phyloP scores from a whole-genome alignment of 2,113 vertebrate species.

The Eurypyga helias region DNA sequence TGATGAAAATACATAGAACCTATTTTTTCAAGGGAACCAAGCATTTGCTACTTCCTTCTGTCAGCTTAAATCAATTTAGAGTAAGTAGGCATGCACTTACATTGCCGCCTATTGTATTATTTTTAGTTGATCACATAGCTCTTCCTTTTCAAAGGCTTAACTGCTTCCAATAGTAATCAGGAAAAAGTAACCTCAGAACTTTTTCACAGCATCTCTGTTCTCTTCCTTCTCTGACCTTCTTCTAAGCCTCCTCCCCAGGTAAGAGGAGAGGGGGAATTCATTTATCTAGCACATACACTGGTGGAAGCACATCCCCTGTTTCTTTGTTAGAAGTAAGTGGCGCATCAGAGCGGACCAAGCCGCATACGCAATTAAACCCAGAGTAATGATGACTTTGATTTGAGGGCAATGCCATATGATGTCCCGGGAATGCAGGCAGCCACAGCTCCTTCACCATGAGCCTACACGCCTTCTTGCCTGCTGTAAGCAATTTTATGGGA shows the following conservation, averaged over 20 bases:
- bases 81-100: background rate
- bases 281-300: background rate
- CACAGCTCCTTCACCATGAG: fast-evolving
- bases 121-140: background rate
- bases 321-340: background rate
- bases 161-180: background rate
- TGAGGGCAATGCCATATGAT: background rate
- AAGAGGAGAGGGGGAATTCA: background rate
- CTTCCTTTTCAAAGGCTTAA: background rate
- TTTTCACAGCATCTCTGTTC: background rate
- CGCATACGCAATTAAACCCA: background rate
- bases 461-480: fast-evolving
- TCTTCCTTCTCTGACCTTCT: background rate
- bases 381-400: background rate
- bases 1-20: background rate
- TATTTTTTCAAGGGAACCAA: background rate
- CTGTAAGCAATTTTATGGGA: background rate
- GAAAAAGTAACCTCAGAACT: background rate
- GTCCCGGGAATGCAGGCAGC: background rate
- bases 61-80: background rate
- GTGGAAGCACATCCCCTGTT: background rate
- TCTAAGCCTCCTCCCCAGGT: background rate
- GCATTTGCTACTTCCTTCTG: background rate
- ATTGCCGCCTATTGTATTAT: background rate
- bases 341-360: background rate